Percentiles rank a stretch among this genome's conserved stretches.
Conservation (phyloP, 2,113 vertebrate genomes). For the Dasyprocta punctata region DNA sequence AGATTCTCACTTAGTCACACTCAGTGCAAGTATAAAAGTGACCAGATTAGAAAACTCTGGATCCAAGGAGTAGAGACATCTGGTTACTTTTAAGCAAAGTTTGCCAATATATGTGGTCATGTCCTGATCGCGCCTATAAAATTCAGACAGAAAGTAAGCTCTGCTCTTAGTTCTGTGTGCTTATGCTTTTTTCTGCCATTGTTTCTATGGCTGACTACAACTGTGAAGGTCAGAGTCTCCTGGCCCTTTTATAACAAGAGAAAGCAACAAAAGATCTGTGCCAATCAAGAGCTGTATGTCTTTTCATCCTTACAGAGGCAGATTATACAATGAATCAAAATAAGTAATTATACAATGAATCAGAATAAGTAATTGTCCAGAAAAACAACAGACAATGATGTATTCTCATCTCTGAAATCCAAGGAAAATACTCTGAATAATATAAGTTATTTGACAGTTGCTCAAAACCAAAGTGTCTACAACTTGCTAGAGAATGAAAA, state of each 20-base stretch:
- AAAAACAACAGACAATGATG: constrained; percentile 4
- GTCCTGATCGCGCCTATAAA: not conserved
- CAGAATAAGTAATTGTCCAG: not conserved
- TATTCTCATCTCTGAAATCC: not conserved
- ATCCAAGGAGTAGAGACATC: not conserved
- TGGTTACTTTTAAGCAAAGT: not conserved
- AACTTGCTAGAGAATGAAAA: not conserved
- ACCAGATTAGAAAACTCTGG: not conserved
- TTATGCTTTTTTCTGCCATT: not conserved
- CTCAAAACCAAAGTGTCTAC: not conserved
- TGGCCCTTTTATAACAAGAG: not conserved
- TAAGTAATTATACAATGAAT: constrained; percentile 22
- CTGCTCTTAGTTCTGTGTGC: not conserved
- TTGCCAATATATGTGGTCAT: not conserved
- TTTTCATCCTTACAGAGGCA: not conserved
- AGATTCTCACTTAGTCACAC: not conserved
- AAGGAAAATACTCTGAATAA: constrained; percentile 5
- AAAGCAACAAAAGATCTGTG: not conserved
- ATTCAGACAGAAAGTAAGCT: constrained; percentile 34
- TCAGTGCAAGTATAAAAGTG: not conserved
- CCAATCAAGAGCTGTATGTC: not conserved
- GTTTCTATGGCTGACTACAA: not conserved
- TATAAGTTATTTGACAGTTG: not conserved
- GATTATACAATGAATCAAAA: constrained; percentile 34
- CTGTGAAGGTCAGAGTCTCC: not conserved